Conservation (phyloP, 2,797 vertebrate species). For the Garrulus glandarius region DNA sequence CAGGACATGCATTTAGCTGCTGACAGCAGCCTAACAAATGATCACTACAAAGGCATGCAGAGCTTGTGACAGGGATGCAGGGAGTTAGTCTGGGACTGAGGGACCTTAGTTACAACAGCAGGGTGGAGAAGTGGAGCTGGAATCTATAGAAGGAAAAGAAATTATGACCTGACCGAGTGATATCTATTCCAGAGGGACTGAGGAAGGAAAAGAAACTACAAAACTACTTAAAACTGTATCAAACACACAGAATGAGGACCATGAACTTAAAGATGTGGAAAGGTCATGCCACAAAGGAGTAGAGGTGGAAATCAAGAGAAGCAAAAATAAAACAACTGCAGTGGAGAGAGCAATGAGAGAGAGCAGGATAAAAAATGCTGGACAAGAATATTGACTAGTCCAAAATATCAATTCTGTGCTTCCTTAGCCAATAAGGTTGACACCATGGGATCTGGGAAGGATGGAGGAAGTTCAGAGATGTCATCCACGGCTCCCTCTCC, state of each 20-base stretch:
- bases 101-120: not conserved
- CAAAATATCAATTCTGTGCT: not conserved
- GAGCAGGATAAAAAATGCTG: not conserved
- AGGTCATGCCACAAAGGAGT: constrained; percentile 29
- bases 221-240: constrained; percentile 27
- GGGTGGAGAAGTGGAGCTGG: not conserved
- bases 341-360: not conserved
- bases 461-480: not conserved
- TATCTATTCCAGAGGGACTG: constrained; percentile 1
- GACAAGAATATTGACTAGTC: not conserved
- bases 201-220: constrained; percentile 5
- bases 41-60: not conserved
- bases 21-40: not conserved
- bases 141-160: not conserved
- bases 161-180: not conserved
- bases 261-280: constrained; percentile 24
- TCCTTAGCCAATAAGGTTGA: not conserved
- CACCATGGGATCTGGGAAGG: not conserved
- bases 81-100: not conserved
- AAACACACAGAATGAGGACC: constrained; percentile 29
- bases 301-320: constrained; percentile 59
- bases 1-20: not conserved
- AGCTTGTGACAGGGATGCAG: not conserved
- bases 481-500: not conserved
- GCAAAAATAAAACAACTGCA: constrained; percentile 42